phyloP scores from a whole-genome alignment of 2,113 vertebrate species.

The Atherinomorus stipes region DNA sequence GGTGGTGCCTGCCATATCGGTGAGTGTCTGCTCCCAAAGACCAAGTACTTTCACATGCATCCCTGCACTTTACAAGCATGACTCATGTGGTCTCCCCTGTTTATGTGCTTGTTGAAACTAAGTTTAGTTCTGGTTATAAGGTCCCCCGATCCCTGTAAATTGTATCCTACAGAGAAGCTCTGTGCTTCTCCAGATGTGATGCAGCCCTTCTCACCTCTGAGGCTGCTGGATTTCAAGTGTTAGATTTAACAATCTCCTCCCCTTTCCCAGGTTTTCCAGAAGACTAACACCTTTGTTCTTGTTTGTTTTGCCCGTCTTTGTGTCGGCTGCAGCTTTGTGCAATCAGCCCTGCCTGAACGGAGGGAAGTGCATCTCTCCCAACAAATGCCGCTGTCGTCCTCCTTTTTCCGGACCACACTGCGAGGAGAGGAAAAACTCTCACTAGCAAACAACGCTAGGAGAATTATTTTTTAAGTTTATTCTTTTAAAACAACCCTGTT shows the following conservation, averaged over 20 bases:
- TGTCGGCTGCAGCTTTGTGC: slow-evolving; percentile 82
- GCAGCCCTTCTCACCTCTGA: slow-evolving; percentile 7
- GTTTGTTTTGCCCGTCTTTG: neutral
- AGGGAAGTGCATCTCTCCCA: slow-evolving; percentile 88
- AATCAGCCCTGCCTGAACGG: slow-evolving; percentile 84
- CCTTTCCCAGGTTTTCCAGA: neutral
- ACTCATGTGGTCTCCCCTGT: neutral
- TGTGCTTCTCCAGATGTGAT: slow-evolving; percentile 48
- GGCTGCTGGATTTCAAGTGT: slow-evolving; percentile 6
- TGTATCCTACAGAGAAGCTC: neutral
- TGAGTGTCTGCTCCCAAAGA: slow-evolving; percentile 55
- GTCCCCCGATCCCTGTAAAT: no score
- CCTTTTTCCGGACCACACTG: slow-evolving; percentile 83
- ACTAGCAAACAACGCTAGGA: slow-evolving; percentile 35
- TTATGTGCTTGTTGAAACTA: no score
- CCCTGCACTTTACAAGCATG: neutral
- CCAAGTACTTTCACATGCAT: neutral
- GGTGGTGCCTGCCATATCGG: slow-evolving; percentile 89
- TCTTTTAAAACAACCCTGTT: slow-evolving; percentile 16
- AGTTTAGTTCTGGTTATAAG: no score
- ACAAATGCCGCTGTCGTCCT: slow-evolving; percentile 84
- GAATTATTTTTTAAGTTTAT: neutral
- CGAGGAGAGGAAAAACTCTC: slow-evolving; percentile 80
- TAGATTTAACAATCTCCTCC: slow-evolving; percentile 8
- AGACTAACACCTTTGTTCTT: neutral